phyloP scores from a whole-genome alignment of 2,888 invertebrate genomes.

The Lacanobia wlatinum region DNA sequence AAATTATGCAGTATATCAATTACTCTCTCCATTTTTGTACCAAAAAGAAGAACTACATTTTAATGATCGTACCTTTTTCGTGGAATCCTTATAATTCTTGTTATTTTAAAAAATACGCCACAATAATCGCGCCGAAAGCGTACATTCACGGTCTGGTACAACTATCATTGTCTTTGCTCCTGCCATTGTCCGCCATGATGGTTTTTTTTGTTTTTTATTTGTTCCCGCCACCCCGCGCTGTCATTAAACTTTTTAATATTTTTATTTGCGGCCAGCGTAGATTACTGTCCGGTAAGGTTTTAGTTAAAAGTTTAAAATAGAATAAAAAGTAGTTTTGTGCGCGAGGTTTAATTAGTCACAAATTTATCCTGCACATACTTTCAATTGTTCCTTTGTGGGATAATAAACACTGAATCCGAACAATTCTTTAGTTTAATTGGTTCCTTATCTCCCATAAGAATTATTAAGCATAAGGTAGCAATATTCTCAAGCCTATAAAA shows the following conservation, averaged over 20 bases:
- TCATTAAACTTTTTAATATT: slow-evolving; percentile 74
- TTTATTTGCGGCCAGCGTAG: slow-evolving; percentile 56
- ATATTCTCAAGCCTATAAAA: not conserved
- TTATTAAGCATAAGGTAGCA: not conserved
- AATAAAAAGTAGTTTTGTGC: slow-evolving; percentile 15
- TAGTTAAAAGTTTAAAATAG: slow-evolving; percentile 45
- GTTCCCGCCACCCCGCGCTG: slow-evolving; percentile 65
- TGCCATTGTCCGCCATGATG: slow-evolving; percentile 74
- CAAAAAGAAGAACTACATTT: slow-evolving; percentile 53
- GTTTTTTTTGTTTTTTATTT: slow-evolving; percentile 60
- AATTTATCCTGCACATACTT: slow-evolving; percentile 7
- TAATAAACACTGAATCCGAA: not conserved
- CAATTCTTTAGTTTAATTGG: not conserved
- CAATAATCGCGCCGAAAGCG: slow-evolving; percentile 67
- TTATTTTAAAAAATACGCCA: slow-evolving; percentile 67
- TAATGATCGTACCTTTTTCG: slow-evolving; percentile 65
- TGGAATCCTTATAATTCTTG: slow-evolving; percentile 62
- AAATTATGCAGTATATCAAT: slow-evolving; percentile 58
- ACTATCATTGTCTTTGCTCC: slow-evolving; percentile 78
- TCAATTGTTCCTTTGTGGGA: not conserved
- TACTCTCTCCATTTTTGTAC: slow-evolving; percentile 39
- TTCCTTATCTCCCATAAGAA: not conserved
- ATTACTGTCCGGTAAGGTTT: slow-evolving; percentile 60
- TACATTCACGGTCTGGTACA: slow-evolving; percentile 79
- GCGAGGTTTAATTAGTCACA: slow-evolving; percentile 23